Conservation (phyloP, 2,888 invertebrate species). For the Drosophila dives region DNA sequence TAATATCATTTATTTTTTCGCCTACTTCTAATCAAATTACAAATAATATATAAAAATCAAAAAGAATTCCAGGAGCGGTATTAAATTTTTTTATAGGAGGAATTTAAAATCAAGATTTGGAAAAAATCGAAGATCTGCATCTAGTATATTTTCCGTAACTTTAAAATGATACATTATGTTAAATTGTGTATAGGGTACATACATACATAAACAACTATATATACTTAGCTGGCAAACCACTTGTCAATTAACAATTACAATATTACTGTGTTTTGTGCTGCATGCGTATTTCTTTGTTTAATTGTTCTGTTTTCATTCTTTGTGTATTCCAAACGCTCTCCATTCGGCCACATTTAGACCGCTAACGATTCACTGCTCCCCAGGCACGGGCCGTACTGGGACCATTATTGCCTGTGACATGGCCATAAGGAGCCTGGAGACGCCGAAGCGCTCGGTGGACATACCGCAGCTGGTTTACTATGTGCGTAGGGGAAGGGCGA, state of each 20-base stretch:
- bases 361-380: slow-evolving; percentile 93
- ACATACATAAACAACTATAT: neutral
- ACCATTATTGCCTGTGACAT: slow-evolving; percentile 94
- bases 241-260: slow-evolving; percentile 6
- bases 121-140: neutral
- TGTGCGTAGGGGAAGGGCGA: slow-evolving; percentile 94
- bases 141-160: neutral
- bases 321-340: slow-evolving; percentile 48
- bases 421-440: slow-evolving; percentile 93
- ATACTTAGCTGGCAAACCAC: neutral
- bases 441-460: slow-evolving; percentile 91
- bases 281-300: slow-evolving; percentile 43
- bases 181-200: neutral
- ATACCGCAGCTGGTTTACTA: slow-evolving; percentile 94
- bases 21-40: neutral
- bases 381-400: slow-evolving; percentile 95
- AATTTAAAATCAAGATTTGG: neutral
- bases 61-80: neutral
- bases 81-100: neutral
- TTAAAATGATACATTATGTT: neutral
- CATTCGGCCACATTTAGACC: slow-evolving; percentile 86
- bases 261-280: slow-evolving; percentile 36
- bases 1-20: neutral
- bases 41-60: neutral
- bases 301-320: slow-evolving; percentile 50